phyloP scores from a whole-genome alignment of 2,888 invertebrate genomes.

The Drosophila fungiperda region DNA sequence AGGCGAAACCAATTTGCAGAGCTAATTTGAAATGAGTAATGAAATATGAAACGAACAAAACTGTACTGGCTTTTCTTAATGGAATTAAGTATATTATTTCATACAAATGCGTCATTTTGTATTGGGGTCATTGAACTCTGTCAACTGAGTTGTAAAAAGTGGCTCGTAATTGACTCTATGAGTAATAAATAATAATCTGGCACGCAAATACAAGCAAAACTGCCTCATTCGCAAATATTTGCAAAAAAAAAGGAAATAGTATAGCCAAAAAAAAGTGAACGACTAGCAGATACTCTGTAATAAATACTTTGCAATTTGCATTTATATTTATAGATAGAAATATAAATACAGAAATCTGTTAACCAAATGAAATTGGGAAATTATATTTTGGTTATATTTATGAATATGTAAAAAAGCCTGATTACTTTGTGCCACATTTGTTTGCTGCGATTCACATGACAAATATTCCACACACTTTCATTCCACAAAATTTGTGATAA shows the following conservation, averaged over 20 bases:
- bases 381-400: constrained; percentile 35
- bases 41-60: constrained; percentile 47
- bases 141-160: constrained; percentile 14
- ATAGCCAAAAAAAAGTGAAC: constrained; percentile 6
- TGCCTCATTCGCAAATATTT: constrained; percentile 70
- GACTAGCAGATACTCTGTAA: background rate
- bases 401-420: constrained; percentile 14
- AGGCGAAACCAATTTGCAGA: constrained; percentile 15
- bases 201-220: constrained; percentile 44
- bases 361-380: constrained; percentile 61
- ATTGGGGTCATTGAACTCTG: constrained; percentile 41
- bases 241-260: constrained; percentile 34
- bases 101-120: constrained; percentile 37
- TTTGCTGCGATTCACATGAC: constrained; percentile 13
- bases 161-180: constrained; percentile 48
- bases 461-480: background rate
- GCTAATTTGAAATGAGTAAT: constrained; percentile 22
- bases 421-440: constrained; percentile 36
- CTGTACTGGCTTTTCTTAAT: constrained; percentile 40
- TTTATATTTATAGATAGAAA: background rate
- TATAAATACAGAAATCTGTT: constrained; percentile 6
- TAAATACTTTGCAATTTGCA: background rate
- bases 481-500: background rate
- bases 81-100: constrained; percentile 29
- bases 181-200: constrained; percentile 54